These are phyloP conservation scores for Aptenodytes patagonicus DNA, from an alignment of 2,113 vertebrate genomes.

Conservation along the genomic window DNA sequence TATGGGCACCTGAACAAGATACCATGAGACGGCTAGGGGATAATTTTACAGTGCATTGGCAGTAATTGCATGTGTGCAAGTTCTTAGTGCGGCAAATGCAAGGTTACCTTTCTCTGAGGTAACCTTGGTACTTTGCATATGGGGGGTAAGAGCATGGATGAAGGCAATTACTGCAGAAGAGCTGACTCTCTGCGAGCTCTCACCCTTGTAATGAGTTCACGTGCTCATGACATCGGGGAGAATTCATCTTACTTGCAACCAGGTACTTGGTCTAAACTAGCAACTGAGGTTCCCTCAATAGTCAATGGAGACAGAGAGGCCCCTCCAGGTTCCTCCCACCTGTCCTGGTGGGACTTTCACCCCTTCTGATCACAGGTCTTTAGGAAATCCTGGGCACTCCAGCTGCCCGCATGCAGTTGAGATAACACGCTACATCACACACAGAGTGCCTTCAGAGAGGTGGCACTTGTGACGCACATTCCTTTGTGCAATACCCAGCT, in stretches of 20 bases:
- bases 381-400: neutral
- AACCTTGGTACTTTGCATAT: neutral
- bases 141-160: neutral
- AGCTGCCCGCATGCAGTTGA: too few species aligned
- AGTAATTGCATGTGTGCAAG: neutral
- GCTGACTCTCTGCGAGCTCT: neutral
- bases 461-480: neutral
- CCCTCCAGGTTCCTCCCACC: neutral
- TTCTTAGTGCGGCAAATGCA: neutral
- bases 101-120: neutral
- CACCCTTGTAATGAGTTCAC: accelerated
- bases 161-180: neutral
- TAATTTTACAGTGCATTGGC: neutral
- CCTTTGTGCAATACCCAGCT: neutral
- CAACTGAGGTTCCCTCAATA: neutral
- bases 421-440: accelerated
- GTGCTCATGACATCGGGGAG: neutral
- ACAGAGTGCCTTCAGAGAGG: neutral
- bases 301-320: neutral
- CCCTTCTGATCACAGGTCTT: neutral
- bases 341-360: neutral
- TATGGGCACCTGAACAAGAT: neutral
- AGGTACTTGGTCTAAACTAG: neutral
- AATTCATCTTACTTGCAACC: neutral
- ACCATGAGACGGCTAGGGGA: neutral